Evolutionary conservation across 2,888 invertebrate genomes (phyloP).

Genomic region (Ommatoiulus sabulosus): DNA sequence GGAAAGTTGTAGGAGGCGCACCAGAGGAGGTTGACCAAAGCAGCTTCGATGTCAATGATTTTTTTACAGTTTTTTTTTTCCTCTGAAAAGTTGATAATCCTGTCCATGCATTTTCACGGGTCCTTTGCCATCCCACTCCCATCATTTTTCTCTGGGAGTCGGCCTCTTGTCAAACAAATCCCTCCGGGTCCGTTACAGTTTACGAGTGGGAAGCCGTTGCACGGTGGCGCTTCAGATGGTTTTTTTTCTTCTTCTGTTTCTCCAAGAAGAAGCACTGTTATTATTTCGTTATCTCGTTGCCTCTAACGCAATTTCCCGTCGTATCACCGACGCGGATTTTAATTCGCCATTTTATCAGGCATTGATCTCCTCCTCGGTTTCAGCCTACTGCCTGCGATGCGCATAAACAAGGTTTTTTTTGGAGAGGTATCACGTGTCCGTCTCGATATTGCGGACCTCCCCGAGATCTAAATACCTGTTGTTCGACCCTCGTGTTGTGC

Average conservation of each 20-base stretch:
- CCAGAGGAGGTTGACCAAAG: too few relatives aligned
- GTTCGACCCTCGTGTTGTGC: slow-evolving; percentile 7
- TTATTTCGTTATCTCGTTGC: slow-evolving; percentile 8
- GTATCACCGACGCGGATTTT: not conserved
- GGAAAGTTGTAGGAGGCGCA: too few relatives aligned
- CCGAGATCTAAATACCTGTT: slow-evolving; percentile 34
- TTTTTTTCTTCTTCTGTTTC: not conserved
- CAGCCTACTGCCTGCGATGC: not conserved
- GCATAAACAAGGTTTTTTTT: not conserved
- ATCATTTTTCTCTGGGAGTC: not conserved
- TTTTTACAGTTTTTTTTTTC: too few relatives aligned
- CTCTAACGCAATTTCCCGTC: not conserved
- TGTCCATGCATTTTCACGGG: too few relatives aligned
- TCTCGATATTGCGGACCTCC: slow-evolving; percentile 5
- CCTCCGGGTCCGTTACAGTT: not conserved
- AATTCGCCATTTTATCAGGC: not conserved
- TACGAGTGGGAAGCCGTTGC: not conserved
- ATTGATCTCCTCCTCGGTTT: slow-evolving; percentile 16
- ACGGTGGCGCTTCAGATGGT: not conserved
- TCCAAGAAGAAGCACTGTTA: not conserved
- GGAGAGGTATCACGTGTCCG: not conserved
- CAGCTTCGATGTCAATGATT: too few relatives aligned
- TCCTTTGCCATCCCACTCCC: too few relatives aligned
- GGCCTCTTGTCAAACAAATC: not conserved
- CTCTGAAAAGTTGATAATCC: too few relatives aligned